phyloP scores from a whole-genome alignment of 2,797 vertebrate genomes.

The Streptopelia turtur region DNA sequence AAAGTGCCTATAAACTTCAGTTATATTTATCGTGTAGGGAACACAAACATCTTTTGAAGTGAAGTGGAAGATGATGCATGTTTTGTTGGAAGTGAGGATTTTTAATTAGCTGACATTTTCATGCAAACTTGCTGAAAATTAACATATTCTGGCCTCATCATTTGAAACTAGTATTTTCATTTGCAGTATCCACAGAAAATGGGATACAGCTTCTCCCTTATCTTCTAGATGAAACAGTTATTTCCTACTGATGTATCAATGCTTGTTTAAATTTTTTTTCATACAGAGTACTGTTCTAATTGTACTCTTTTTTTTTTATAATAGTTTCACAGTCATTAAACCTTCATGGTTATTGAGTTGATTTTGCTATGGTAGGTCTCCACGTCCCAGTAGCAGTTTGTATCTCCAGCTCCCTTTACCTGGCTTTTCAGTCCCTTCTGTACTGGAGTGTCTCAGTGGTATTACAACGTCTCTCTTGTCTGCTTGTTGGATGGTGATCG shows the following conservation, averaged over 20 bases:
- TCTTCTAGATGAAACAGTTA: neutral
- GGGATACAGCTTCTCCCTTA: neutral
- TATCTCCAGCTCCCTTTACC: neutral
- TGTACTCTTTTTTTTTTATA: neutral
- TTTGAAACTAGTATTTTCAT: neutral
- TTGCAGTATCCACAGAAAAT: neutral
- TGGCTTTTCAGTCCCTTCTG: neutral
- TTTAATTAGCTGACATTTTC: fast-evolving
- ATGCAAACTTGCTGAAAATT: neutral
- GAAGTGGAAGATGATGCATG: neutral
- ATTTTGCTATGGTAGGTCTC: neutral
- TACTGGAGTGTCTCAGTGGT: neutral
- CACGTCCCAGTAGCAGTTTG: neutral
- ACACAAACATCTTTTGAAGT: neutral
- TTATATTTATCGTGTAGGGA: neutral
- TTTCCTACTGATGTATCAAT: neutral
- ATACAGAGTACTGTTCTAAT: neutral
- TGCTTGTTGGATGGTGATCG: neutral
- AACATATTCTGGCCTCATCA: neutral
- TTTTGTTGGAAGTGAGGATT: neutral
- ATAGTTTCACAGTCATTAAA: neutral
- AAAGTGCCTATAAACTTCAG: neutral
- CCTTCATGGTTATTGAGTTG: neutral
- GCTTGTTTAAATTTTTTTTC: neutral
- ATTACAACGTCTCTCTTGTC: neutral